Evolutionary conservation across 1,140 invertebrate species (phyloP).

Genomic region (Aphelinus certus): DNA sequence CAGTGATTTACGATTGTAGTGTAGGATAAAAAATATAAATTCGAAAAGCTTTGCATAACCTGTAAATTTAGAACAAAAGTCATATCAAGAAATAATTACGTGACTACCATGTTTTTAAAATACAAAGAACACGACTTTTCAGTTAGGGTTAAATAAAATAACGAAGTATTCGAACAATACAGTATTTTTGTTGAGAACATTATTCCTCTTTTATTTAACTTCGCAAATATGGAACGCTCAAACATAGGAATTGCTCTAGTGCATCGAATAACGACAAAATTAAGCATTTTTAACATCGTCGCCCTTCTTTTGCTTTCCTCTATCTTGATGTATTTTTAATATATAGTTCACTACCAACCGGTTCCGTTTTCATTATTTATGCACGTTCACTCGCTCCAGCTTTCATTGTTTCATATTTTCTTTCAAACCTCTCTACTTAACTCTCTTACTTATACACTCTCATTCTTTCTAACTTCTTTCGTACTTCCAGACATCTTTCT

Average conservation of each 20-base stretch:
- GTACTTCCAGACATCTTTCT: too few species aligned
- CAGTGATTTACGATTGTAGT: too few species aligned
- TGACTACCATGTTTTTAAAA: constrained; percentile 15
- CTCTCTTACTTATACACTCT: constrained; percentile 3
- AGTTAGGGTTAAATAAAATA: constrained; percentile 28
- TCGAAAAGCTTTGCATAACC: not conserved
- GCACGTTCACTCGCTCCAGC: constrained; percentile 1
- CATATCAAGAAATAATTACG: too few species aligned
- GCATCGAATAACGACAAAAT: constrained; percentile 26
- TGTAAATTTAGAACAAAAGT: too few species aligned
- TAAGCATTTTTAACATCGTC: constrained; percentile 25
- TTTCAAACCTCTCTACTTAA: constrained; percentile 1
- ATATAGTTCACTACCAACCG: constrained; percentile 18
- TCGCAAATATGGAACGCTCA: constrained; percentile 39
- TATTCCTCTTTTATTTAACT: constrained; percentile 41
- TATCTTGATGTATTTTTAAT: constrained; percentile 9
- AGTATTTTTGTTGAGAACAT: constrained; percentile 38
- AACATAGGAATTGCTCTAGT: constrained; percentile 41
- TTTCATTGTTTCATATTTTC: constrained; percentile 19
- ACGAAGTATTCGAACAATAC: constrained; percentile 19
- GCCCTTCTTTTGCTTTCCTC: constrained; percentile 6
- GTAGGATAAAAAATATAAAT: not conserved
- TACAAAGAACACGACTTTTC: constrained; percentile 10
- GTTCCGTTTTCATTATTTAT: constrained; percentile 21
- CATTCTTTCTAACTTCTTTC: constrained; percentile 9